phyloP scores from a whole-genome alignment of 2,888 invertebrate genomes.

The Meandrusa payeni region DNA sequence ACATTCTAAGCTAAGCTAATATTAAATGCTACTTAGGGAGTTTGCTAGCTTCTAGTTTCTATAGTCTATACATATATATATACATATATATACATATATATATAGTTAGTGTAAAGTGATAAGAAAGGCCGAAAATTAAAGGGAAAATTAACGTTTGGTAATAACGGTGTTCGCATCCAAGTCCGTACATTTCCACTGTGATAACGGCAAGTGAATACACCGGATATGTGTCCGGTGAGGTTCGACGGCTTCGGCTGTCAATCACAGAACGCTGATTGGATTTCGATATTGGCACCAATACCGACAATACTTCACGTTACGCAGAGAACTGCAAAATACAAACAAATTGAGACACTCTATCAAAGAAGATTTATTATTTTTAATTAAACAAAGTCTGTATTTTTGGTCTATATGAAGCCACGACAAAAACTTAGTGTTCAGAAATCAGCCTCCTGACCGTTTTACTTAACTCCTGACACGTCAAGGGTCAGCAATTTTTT shows the following conservation, averaged over 20 bases:
- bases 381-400: slow-evolving; percentile 8
- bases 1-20: no score
- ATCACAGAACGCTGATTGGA: slow-evolving; percentile 67
- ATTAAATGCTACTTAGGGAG: no score
- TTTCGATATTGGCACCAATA: slow-evolving; percentile 60
- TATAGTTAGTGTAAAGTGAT: no score
- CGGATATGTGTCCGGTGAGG: slow-evolving; percentile 39
- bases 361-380: background rate
- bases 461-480: no score
- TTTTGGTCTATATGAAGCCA: no score
- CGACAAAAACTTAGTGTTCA: no score
- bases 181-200: slow-evolving; percentile 30
- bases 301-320: slow-evolving; percentile 41
- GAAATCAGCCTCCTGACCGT: no score
- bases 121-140: no score
- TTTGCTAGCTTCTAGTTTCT: no score
- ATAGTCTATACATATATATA: no score
- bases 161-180: background rate
- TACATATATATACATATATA: no score
- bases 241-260: slow-evolving; percentile 53
- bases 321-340: slow-evolving; percentile 30
- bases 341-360: slow-evolving; percentile 30
- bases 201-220: slow-evolving; percentile 37
- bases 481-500: no score
- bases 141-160: background rate